These are phyloP conservation scores for Falco biarmicus DNA, from an alignment of 2,797 vertebrate genomes.

Conservation along the genomic window DNA sequence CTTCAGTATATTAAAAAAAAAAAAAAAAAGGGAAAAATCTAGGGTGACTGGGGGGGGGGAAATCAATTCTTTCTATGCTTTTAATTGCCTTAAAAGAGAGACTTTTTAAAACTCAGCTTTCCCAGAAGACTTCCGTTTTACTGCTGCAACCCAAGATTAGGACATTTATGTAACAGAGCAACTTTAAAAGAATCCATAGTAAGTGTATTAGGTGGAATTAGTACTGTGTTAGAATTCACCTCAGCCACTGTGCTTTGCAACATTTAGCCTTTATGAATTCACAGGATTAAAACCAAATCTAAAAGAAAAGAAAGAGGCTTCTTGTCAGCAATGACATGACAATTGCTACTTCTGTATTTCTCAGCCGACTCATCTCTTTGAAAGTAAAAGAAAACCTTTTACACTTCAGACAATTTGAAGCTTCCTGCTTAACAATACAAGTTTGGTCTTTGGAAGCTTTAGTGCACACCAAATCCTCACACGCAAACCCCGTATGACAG, in stretches of 20 bases:
- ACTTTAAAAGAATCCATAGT: neutral
- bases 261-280: neutral
- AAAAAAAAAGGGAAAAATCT: neutral
- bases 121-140: neutral
- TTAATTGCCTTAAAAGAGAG: neutral
- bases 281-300: neutral
- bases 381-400: neutral
- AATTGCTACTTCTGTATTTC: neutral
- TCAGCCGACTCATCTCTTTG: neutral
- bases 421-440: neutral
- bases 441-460: neutral
- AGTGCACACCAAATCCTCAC: neutral
- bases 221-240: conserved; percentile 52
- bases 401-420: neutral
- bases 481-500: neutral
- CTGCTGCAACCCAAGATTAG: conserved; percentile 41
- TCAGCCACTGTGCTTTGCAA: conserved; percentile 2
- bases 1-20: neutral
- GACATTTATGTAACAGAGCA: conserved; percentile 25
- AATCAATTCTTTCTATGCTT: neutral
- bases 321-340: neutral
- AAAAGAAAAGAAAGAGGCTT: conserved; percentile 70
- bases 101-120: neutral
- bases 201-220: conserved; percentile 58
- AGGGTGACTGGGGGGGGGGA: neutral